Evolutionary conservation across 2,113 vertebrate genomes (phyloP), one percentile per base, ranked within the genome.

Genomic region (Salvator merianae): DNA sequence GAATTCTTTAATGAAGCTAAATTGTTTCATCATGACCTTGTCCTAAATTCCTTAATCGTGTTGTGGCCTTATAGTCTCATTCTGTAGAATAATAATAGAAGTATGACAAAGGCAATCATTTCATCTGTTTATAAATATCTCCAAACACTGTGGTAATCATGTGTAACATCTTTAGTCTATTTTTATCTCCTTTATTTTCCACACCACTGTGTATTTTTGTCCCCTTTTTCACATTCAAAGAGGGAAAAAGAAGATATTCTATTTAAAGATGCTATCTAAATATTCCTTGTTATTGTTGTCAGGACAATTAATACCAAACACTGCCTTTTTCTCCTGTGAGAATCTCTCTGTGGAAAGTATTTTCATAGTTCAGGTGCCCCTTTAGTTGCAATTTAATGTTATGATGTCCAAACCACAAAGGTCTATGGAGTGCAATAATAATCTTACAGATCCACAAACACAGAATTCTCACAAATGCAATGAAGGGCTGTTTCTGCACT

Each of bases 361-460:
- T 94, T 91, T 34, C 87, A 89, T 76, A 93, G 93, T 78, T 87
- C 84, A 88, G 86, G 85, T 62, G 59, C 38, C 22, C 7, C 30
- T 70, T 40, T 53, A 55, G 32, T 77, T 68, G 32, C 26, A 53
- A 77, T 50, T 81, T 79, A 38, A 43, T 40, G 3, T 79, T 6
- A 34, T 50, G 22, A 68, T 28, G 28, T n/a, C 50, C 40, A 78
- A 83, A 74, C 26, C 12, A 40, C 28, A 77, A 47, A 62, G 28
- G 7, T 43, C n/a, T 83, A 32, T n/a, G 38, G 9, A 32, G 30
- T 43, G 12, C 13, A 16, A 59, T 59, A 59, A 32, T 40, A 38
- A 24, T 3, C 10, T 5, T 78, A 30, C 18, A 40, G 53, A 47
- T 8, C 2, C 32, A 28, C 4, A 72, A 91, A 92, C 87, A 80